Base-by-base conservation (phyloP, 2,113 vertebrate genomes). In the Bettongia penicillata region DNA sequence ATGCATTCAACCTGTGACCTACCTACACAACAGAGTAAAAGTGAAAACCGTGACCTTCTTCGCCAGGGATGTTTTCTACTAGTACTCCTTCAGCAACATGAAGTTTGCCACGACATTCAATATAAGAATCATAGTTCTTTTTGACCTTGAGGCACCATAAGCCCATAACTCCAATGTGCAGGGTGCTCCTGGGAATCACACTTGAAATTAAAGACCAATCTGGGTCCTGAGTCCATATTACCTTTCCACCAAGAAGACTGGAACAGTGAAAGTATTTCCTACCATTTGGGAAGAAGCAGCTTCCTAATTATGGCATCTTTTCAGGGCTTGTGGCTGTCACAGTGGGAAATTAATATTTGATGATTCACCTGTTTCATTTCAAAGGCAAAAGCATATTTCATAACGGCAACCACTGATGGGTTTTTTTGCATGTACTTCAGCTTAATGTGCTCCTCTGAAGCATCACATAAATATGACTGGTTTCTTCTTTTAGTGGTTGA, bases 261-360 rank as follows among this genome's bases (percentile, higher is more conserved):
- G 95, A 97, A 96, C 94, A 97, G 14, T 4, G 52, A 50, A 94
- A 97, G 22, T 0, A 94, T 31, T 8, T 94, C 57, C 50, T 55
- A 51, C 90, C 53, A 77, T 94, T 89, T 96, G 43, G 91, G 93
- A 16, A 97, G 98, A 49, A 31, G 14, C 25, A 90, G 53, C 8
- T 61, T 93, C 57, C 91, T 93, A 93, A 96, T 50, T 90, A 89
- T 53, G 43, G 5, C 28, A 92, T 94, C 23, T 37, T 93, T 97
- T 95, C 92, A 91, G 90, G 0, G 57, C 25, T 90, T 95, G 51
- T 94, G 11, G 93, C 31, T 96, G 53, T 37, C 96, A 53, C 9
- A 49, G 49, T 16, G 52, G 77, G 10, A 95, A 97, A 97, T 95
- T 68, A 96, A 96, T 91, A 95, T 57, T 77, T 92, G 92, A 77